phyloP scores from a whole-genome alignment of 2,888 invertebrate genomes.

The Rhyacophila evoluta region DNA sequence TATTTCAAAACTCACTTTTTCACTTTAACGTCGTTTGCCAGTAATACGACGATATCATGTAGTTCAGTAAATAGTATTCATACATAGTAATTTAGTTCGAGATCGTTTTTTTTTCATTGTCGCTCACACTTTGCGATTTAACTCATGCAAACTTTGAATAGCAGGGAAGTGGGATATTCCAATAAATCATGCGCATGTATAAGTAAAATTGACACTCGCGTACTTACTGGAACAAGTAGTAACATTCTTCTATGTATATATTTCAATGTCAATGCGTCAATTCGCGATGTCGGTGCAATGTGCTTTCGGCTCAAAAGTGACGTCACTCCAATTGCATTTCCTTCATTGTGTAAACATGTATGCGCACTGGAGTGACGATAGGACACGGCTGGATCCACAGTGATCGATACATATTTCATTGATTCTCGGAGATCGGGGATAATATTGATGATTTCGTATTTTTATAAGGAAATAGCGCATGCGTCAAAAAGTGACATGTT shows the following conservation, averaged over 20 bases:
- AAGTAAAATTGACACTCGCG: constrained; percentile 14
- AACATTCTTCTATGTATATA: constrained; percentile 34
- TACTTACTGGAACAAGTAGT: neutral
- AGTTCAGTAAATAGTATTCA: too few species aligned
- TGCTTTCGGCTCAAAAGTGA: constrained; percentile 26
- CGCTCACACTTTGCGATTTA: neutral
- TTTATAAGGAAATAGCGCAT: neutral
- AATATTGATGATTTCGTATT: neutral
- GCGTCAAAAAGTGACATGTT: neutral
- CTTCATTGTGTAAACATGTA: constrained; percentile 42
- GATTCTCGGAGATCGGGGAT: neutral
- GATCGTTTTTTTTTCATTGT: too few species aligned
- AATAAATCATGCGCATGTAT: neutral
- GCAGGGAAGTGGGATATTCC: neutral
- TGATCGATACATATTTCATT: neutral
- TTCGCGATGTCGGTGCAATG: constrained; percentile 31
- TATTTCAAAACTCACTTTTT: too few species aligned
- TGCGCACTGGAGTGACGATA: constrained; percentile 21
- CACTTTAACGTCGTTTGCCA: too few species aligned
- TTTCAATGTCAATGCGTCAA: constrained; percentile 40
- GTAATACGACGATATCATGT: too few species aligned
- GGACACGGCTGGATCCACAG: neutral
- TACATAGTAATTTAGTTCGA: too few species aligned
- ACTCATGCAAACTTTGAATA: neutral
- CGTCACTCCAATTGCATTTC: constrained; percentile 36